Evolutionary conservation across 1,140 invertebrate genomes (phyloP).

Genomic region (Goniozus legneri): DNA sequence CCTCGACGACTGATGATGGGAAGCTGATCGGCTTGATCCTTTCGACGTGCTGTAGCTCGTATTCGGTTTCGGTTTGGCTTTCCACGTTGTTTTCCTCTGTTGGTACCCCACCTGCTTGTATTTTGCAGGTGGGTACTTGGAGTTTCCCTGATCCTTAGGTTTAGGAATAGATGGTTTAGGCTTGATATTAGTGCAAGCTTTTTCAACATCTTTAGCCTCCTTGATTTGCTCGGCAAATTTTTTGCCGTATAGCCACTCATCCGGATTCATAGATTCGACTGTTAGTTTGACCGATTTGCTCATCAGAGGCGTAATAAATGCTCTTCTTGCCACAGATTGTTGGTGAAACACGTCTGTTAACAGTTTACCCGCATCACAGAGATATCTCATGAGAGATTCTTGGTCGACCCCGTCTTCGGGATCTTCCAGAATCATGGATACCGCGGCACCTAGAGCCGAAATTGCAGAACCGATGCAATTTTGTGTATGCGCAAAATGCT

Average conservation of each 20-base stretch:
- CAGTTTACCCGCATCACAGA: constrained; percentile 2
- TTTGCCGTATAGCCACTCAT: constrained; percentile 15
- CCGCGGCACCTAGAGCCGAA: constrained; percentile 1
- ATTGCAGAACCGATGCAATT: constrained; percentile 5
- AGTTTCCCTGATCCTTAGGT: background rate
- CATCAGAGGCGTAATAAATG: background rate
- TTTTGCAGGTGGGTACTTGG: background rate
- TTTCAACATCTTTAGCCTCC: background rate
- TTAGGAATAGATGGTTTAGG: background rate
- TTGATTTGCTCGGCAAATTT: constrained; percentile 1
- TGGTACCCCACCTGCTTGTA: background rate
- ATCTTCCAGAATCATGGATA: constrained; percentile 8
- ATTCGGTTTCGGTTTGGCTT: background rate
- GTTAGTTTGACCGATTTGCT: background rate
- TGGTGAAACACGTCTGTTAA: background rate
- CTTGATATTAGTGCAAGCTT: background rate
- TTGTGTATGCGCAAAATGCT: constrained; percentile 2
- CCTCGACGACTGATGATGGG: background rate
- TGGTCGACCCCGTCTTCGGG: constrained; percentile 18
- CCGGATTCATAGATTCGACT: background rate
- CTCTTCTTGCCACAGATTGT: background rate
- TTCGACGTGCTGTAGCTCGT: background rate
- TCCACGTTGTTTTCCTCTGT: background rate
- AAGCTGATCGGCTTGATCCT: background rate
- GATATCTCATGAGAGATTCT: constrained; percentile 8